A percentile compares a stretch with the other conserved stretches of the same genome.
These are phyloP conservation scores for Halcyon chelicuti DNA, from an alignment of 2,797 vertebrate species.

Conservation along the genomic window DNA sequence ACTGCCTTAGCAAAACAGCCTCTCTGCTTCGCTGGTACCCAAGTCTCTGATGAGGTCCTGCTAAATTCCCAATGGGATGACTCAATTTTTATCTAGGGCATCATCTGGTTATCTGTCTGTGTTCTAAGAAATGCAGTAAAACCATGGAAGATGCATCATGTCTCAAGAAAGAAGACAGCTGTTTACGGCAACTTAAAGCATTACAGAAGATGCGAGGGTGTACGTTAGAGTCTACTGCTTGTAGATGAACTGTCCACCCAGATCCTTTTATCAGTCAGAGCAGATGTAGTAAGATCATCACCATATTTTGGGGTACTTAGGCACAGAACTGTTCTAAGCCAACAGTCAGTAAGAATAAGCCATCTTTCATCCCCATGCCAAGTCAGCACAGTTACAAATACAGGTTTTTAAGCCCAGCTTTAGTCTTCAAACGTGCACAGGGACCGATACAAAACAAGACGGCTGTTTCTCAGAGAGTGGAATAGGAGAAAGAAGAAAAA, in stretches of 20 bases:
- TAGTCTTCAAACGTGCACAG: background rate
- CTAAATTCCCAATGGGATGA: background rate
- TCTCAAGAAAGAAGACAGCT: background rate
- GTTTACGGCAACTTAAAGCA: background rate
- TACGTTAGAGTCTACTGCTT: background rate
- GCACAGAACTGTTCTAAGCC: background rate
- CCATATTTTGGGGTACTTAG: background rate
- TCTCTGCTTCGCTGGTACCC: background rate
- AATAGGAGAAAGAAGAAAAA: background rate
- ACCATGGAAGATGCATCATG: background rate
- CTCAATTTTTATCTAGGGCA: background rate
- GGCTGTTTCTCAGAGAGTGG: background rate
- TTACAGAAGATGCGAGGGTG: fast-evolving
- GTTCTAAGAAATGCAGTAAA: background rate
- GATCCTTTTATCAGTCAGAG: background rate
- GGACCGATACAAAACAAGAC: background rate
- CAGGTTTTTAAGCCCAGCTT: background rate
- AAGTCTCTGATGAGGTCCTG: background rate
- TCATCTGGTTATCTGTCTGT: background rate
- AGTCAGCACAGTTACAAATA: background rate
- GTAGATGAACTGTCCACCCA: background rate
- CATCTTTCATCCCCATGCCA: background rate
- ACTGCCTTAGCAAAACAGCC: background rate
- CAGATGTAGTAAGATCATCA: background rate
- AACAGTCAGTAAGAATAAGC: background rate